A percentile compares a stretch with the other conserved stretches of the same genome.
These are phyloP conservation scores for Piscicola geometra DNA, from an alignment of 2,888 invertebrate species.

Conservation along the genomic window DNA sequence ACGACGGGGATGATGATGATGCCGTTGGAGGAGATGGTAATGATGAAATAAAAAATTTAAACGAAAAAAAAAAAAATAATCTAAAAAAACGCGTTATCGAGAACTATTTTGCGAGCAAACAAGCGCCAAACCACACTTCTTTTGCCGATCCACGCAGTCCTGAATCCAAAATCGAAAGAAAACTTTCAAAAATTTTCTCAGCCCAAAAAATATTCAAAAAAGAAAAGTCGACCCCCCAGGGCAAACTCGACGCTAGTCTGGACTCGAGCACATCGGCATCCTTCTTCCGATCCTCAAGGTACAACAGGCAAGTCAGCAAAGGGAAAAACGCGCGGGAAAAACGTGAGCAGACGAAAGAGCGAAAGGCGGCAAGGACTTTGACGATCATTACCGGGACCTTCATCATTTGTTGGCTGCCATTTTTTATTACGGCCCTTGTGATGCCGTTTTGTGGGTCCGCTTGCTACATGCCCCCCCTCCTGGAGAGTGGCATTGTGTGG, in stretches of 20 bases:
- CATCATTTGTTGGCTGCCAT: constrained; percentile 88
- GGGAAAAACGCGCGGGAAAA: constrained; percentile 56
- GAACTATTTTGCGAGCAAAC: too few species aligned
- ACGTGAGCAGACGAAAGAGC: constrained; percentile 54
- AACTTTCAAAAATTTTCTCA: too few species aligned
- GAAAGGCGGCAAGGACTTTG: constrained; percentile 54
- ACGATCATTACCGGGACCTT: constrained; percentile 81
- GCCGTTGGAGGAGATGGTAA: neutral
- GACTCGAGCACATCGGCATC: neutral
- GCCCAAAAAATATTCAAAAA: neutral
- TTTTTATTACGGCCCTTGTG: constrained; percentile 80
- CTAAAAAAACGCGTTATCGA: too few species aligned
- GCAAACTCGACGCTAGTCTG: neutral
- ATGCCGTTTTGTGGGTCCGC: constrained; percentile 71
- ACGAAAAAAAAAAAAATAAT: too few species aligned
- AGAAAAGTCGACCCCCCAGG: neutral
- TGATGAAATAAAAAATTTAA: too few species aligned
- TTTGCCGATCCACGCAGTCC: neutral
- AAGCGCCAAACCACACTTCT: neutral
- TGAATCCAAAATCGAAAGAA: neutral
- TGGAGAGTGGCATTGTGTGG: constrained; percentile 65
- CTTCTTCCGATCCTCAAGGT: constrained; percentile 40
- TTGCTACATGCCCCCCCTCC: constrained; percentile 51
- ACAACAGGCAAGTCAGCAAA: constrained; percentile 52
- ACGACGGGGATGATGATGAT: neutral